Percentiles rank a stretch among this genome's conserved stretches.
Evolutionary conservation across 2,113 vertebrate species (phyloP).

Genomic region (Rhagologus leucostigma): DNA sequence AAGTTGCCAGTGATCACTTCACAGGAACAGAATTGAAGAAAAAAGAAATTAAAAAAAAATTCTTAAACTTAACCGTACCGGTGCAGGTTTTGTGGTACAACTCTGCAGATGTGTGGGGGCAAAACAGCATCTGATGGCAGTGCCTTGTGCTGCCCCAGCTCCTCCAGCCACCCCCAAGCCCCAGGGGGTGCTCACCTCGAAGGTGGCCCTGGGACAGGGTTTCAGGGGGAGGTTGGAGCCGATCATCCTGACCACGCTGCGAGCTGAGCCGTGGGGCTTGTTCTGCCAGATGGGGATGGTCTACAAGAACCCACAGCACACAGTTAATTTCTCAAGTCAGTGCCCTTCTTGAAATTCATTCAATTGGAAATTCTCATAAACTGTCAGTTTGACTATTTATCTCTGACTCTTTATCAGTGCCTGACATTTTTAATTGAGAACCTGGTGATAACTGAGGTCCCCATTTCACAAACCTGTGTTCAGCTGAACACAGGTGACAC

Average conservation of each 20-base stretch:
- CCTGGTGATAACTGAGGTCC: too few relatives aligned
- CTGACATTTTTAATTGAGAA: background rate
- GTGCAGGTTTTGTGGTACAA: background rate
- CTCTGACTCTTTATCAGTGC: background rate
- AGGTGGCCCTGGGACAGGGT: conserved; percentile 90
- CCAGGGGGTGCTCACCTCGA: conserved; percentile 79
- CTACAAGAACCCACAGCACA: conserved; percentile 16
- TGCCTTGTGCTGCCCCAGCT: background rate
- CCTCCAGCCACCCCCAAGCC: accelerated
- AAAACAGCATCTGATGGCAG: background rate
- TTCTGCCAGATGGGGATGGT: conserved; percentile 98
- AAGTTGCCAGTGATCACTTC: accelerated
- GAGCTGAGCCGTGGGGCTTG: conserved; percentile 90
- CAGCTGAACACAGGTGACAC: background rate
- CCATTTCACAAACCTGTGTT: background rate
- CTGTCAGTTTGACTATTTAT: too few relatives aligned
- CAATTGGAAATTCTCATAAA: accelerated
- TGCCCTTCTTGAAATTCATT: background rate
- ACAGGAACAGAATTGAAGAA: background rate
- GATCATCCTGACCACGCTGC: conserved; percentile 93
- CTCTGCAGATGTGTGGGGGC: background rate
- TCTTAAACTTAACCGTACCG: accelerated
- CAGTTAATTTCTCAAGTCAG: accelerated
- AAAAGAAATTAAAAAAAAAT: too few relatives aligned
- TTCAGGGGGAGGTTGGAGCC: conserved; percentile 92